Base-by-base conservation (phyloP, 2,797 vertebrate genomes). In the Furcifer pardalis region DNA sequence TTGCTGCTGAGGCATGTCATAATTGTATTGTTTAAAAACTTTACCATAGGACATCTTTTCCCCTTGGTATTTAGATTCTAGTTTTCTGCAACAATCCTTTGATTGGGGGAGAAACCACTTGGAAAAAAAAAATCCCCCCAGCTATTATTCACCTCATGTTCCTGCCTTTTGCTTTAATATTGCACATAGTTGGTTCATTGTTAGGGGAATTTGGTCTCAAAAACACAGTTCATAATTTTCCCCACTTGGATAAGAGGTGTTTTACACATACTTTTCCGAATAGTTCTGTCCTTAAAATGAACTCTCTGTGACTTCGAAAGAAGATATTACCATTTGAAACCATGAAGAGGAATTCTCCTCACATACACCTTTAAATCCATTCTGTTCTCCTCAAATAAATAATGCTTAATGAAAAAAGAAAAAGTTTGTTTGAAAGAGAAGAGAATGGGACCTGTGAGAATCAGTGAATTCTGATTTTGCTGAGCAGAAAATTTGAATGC, bases 321-420 rank as follows among this genome's bases (percentile, higher is more conserved):
- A 52, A 69, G 62, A 42, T 89, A 89, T 80, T 84, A 84, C 89
- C 89, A 90, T 69, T 42, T 84, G 17, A 86, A 35, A 79, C 2
- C 44, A 80, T 60, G 44, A 90, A 59, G 44, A 82, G 80, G 63
- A 0, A 56, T 42, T 78, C 84, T 78, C 65, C 40, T 83, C 62
- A 76, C 73, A 83, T 56, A 76, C 27, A 17, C 15, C 81, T 83
- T 46, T 66, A 76, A 83, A 76, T 83, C 73, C 73, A 40, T 42
- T 76, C 49, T 76, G 35, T 56, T 56, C 32, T 42, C 46, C 44
- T 79, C 77, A 46, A 46, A 44, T 44, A 65, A 32, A n/a, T 52
- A 37, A 76, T 42, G 30, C 44, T 66, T 76, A 76, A 76, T 83
- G 44, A 74, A 46, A 74, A 8, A 19, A 10, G 13, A 13, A 21